phyloP scores from a whole-genome alignment of 2,888 invertebrate species.

The Chaetoderma sp. region DNA sequence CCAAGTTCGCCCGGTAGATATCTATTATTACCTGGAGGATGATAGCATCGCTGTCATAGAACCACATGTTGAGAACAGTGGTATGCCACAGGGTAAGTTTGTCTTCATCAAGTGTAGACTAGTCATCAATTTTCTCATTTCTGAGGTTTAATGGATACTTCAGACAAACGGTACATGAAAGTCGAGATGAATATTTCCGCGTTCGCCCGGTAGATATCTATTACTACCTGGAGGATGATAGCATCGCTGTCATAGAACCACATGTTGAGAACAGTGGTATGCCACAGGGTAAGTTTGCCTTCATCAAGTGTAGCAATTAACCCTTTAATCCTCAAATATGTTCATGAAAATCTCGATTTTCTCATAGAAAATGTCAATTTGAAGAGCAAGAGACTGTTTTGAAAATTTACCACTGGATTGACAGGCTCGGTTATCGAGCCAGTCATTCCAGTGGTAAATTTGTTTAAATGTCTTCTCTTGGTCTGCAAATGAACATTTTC shows the following conservation, averaged over 20 bases:
- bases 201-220: conserved; percentile 71
- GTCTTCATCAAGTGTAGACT: too few species aligned
- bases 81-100: conserved; percentile 69
- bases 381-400: too few species aligned
- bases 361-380: too few species aligned
- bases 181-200: conserved; percentile 79
- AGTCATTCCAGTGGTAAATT: too few species aligned
- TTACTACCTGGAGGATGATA: conserved; percentile 70
- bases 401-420: too few species aligned
- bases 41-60: conserved; percentile 69
- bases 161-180: conserved; percentile 83
- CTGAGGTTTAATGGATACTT: conserved; percentile 86
- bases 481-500: too few species aligned
- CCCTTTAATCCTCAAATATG: too few species aligned
- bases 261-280: conserved; percentile 69
- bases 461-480: too few species aligned
- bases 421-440: too few species aligned
- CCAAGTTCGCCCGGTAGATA: conserved; percentile 73
- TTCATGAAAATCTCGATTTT: too few species aligned
- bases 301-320: too few species aligned
- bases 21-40: conserved; percentile 69
- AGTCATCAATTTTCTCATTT: too few species aligned
- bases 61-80: conserved; percentile 68
- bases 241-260: conserved; percentile 68
- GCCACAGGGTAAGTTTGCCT: conserved; percentile 69